A percentile compares a stretch with the other conserved stretches of the same genome.
Evolutionary conservation across 2,797 vertebrate genomes (phyloP).

Genomic region (Enteromius argenteus): DNA sequence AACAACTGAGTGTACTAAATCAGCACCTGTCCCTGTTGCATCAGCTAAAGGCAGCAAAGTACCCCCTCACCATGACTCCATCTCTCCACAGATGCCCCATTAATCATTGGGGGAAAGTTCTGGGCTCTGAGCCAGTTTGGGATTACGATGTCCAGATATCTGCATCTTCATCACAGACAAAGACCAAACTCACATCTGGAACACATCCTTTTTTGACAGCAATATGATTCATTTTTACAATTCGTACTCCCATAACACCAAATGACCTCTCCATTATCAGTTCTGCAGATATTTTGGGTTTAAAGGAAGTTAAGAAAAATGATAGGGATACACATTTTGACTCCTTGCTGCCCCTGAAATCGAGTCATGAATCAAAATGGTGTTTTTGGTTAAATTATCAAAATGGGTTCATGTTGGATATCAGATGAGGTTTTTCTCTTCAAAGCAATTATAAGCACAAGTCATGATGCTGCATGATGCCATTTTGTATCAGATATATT

Average conservation of each 20-base stretch:
- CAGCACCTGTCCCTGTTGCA: slow-evolving; percentile 44
- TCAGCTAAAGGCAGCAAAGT: slow-evolving; percentile 43
- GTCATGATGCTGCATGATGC: not conserved
- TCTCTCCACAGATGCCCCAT: slow-evolving; percentile 52
- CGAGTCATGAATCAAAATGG: not conserved
- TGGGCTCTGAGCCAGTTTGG: slow-evolving; percentile 54
- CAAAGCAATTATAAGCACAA: not conserved
- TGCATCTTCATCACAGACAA: slow-evolving; percentile 60
- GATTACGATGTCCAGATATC: slow-evolving; percentile 65
- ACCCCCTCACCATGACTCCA: slow-evolving; percentile 41
- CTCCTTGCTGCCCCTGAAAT: not conserved
- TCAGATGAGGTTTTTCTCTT: not conserved
- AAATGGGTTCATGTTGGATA: not conserved
- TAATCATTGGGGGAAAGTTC: slow-evolving; percentile 59
- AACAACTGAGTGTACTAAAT: slow-evolving; percentile 22
- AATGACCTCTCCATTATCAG: slow-evolving; percentile 36
- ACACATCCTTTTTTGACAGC: slow-evolving; percentile 48
- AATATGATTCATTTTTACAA: slow-evolving; percentile 44
- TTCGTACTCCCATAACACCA: slow-evolving; percentile 32
- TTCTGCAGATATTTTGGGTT: slow-evolving; percentile 26
- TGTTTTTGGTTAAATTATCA: not conserved
- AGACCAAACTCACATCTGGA: slow-evolving; percentile 58
- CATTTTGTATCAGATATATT: not conserved
- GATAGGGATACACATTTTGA: not conserved
- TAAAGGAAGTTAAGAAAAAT: slow-evolving; percentile 7